phyloP scores from a whole-genome alignment of 1,140 invertebrate species.

The Penaeus indicus region DNA sequence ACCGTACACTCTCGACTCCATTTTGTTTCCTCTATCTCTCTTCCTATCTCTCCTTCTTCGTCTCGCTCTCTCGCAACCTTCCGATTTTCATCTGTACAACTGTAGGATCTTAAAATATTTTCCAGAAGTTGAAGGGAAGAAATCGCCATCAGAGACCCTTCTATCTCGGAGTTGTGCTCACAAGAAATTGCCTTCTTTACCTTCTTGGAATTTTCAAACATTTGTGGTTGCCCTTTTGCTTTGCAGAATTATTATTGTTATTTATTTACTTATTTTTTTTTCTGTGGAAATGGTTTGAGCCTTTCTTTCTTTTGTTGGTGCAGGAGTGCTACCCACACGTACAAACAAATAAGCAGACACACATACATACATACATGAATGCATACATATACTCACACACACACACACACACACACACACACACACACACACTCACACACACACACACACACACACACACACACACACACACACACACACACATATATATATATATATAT shows the following conservation, averaged over 20 bases:
- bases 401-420: background rate
- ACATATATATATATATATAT: conserved; percentile 1
- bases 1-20: too few species aligned
- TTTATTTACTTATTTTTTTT: background rate
- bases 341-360: background rate
- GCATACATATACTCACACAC: background rate
- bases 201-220: background rate
- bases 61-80: conserved; percentile 6
- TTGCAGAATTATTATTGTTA: background rate
- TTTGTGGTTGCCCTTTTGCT: too few species aligned
- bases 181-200: background rate
- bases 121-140: too few species aligned
- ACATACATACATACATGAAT: background rate
- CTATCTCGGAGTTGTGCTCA: too few species aligned
- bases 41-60: conserved; percentile 17
- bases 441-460: too few species aligned
- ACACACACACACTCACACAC: background rate
- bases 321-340: background rate
- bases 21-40: too few species aligned
- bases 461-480: too few species aligned
- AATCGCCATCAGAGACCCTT: too few species aligned
- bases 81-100: background rate
- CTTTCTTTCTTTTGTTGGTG: background rate
- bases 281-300: background rate
- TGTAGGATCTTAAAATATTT: too few species aligned